phyloP scores from a whole-genome alignment of 1,140 invertebrate genomes.

The Bradysia coprophila region DNA sequence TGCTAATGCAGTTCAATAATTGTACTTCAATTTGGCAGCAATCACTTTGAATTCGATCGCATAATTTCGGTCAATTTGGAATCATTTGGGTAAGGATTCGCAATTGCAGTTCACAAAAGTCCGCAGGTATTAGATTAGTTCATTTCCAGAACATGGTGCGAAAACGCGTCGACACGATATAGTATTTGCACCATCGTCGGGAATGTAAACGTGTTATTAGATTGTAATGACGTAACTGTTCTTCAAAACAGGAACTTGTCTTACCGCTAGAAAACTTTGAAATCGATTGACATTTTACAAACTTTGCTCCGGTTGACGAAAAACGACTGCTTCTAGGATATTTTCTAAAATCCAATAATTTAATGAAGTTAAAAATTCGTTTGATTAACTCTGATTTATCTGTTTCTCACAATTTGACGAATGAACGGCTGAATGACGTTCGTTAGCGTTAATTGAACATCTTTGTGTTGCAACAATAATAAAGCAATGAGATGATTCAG shows the following conservation, averaged over 20 bases:
- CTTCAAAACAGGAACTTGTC: too few species aligned
- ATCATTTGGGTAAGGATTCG: slow-evolving; percentile 82
- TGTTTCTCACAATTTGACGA: slow-evolving; percentile 23
- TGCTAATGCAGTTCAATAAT: slow-evolving; percentile 45
- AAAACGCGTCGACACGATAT: slow-evolving; percentile 45
- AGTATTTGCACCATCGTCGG: slow-evolving; percentile 8
- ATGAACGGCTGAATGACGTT: slow-evolving; percentile 43
- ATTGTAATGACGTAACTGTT: too few species aligned
- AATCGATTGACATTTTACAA: slow-evolving; percentile 78
- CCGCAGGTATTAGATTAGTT: slow-evolving; percentile 66
- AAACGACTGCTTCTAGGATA: slow-evolving; percentile 54
- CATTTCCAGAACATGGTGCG: slow-evolving; percentile 32
- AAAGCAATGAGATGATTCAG: slow-evolving; percentile 59
- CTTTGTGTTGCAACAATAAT: slow-evolving; percentile 65
- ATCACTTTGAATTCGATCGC: slow-evolving; percentile 52
- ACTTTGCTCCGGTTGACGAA: slow-evolving; percentile 82
- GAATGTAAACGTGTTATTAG: too few species aligned
- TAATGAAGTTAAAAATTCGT: too few species aligned
- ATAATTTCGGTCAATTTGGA: slow-evolving; percentile 47
- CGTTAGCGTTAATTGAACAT: slow-evolving; percentile 48
- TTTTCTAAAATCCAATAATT: slow-evolving; percentile 49
- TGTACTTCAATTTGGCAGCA: slow-evolving; percentile 68
- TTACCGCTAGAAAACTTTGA: slow-evolving; percentile 28
- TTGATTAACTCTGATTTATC: too few species aligned
- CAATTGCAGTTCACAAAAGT: slow-evolving; percentile 92